Percentiles rank a stretch among this genome's conserved stretches.
Conservation (phyloP, 2,888 invertebrate species). For the Psylliodes chrysocephalus region DNA sequence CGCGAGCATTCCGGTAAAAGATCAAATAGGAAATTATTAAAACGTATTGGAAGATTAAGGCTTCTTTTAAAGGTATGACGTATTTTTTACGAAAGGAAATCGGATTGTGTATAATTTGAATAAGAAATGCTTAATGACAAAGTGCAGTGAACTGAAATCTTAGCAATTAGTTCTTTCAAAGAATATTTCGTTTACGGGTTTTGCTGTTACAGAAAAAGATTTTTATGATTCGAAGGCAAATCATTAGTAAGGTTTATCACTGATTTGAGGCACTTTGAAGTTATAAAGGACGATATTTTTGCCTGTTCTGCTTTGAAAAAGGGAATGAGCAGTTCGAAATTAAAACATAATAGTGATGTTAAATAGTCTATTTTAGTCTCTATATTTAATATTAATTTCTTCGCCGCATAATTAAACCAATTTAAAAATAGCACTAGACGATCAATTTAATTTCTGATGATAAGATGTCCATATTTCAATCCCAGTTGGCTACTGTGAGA, state of each 20-base stretch:
- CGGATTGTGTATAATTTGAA: constrained; percentile 60
- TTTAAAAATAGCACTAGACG: no score
- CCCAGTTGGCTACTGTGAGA: no score
- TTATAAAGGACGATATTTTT: constrained; percentile 55
- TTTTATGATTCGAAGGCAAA: constrained; percentile 62
- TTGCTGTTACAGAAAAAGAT: constrained; percentile 57
- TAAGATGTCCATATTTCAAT: no score
- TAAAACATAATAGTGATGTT: constrained; percentile 5
- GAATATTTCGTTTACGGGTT: constrained; percentile 61
- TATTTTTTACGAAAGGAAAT: constrained; percentile 59
- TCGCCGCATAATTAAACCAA: no score
- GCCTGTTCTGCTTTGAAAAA: constrained; percentile 49
- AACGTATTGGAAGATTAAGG: constrained; percentile 61
- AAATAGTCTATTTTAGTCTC: neutral
- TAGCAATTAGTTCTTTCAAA: constrained; percentile 65
- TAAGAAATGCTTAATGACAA: constrained; percentile 58
- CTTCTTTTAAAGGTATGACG: constrained; percentile 57
- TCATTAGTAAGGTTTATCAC: constrained; percentile 65
- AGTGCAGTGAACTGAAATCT: constrained; percentile 64
- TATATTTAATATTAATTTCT: neutral
- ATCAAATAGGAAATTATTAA: constrained; percentile 61
- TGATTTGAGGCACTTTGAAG: constrained; percentile 61
- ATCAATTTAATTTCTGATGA: no score
- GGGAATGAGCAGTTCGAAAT: constrained; percentile 27
- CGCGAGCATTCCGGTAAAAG: constrained; percentile 44